Evolutionary conservation across 64 coral and sea anemone species (phyloP).

Genomic region (Trachythela sp.): DNA sequence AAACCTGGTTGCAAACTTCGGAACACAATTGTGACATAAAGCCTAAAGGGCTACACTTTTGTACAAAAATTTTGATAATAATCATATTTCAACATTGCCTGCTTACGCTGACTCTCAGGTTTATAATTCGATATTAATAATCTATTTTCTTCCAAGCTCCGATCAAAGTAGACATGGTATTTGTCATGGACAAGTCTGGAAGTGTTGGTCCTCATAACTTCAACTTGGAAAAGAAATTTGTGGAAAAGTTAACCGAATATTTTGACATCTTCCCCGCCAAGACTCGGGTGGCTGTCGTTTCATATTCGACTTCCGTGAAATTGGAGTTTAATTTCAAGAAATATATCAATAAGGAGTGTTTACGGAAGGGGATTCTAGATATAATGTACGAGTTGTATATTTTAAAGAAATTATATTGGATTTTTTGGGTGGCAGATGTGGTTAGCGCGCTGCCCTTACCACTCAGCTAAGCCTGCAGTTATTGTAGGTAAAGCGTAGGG

Average conservation of each 20-base stretch:
- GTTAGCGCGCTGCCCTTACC: too few species aligned
- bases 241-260: background rate
- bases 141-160: too few species aligned
- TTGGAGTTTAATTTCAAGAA: background rate
- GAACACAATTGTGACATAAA: too few species aligned
- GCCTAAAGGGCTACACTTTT: too few species aligned
- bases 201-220: background rate
- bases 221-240: background rate
- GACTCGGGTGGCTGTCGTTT: background rate
- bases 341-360: conserved; percentile 6
- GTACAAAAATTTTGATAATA: too few species aligned
- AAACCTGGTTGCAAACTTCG: too few species aligned
- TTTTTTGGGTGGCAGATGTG: too few species aligned
- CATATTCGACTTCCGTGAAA: background rate
- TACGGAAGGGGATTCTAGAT: background rate
- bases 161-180: conserved; percentile 1
- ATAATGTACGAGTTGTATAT: background rate
- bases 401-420: background rate
- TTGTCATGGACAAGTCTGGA: background rate
- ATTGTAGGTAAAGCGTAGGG: too few species aligned
- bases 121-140: too few species aligned
- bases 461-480: too few species aligned
- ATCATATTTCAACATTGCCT: too few species aligned
- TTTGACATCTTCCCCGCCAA: background rate
- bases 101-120: too few species aligned